Conservation (phyloP, 2,113 vertebrate genomes). For the Heterocephalus glaber region DNA sequence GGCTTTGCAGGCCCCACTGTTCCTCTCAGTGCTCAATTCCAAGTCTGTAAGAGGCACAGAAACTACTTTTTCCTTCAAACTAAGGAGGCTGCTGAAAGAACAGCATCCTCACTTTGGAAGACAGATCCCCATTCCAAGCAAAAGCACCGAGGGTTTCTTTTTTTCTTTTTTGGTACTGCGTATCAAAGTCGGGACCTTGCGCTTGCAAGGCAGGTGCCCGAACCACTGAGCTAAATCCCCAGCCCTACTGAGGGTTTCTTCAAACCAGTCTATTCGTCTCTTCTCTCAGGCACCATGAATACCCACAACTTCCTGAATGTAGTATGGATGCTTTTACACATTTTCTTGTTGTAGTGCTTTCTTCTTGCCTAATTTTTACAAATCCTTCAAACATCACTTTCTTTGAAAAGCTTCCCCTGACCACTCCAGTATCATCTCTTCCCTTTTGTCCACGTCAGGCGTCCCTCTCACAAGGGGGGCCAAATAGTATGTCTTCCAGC, state of each 20-base stretch:
- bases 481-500: background rate
- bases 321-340: background rate
- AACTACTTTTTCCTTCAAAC: background rate
- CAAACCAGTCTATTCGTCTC: background rate
- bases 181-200: too few relatives aligned
- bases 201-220: too few relatives aligned
- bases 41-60: background rate
- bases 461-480: background rate
- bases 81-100: background rate
- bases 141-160: background rate
- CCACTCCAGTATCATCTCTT: background rate
- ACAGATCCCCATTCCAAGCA: fast-evolving
- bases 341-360: background rate
- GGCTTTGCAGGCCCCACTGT: background rate
- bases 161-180: too few relatives aligned
- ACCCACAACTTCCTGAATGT: background rate
- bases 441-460: background rate
- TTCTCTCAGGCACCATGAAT: background rate
- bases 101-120: background rate
- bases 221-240: too few relatives aligned
- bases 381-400: conserved; percentile 19
- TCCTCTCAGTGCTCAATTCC: background rate
- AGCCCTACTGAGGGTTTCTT: too few relatives aligned
- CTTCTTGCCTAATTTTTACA: conserved; percentile 11
- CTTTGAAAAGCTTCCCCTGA: background rate